Base-by-base conservation (phyloP, 2,888 invertebrate species). In the Watsonalla cultraria region DNA sequence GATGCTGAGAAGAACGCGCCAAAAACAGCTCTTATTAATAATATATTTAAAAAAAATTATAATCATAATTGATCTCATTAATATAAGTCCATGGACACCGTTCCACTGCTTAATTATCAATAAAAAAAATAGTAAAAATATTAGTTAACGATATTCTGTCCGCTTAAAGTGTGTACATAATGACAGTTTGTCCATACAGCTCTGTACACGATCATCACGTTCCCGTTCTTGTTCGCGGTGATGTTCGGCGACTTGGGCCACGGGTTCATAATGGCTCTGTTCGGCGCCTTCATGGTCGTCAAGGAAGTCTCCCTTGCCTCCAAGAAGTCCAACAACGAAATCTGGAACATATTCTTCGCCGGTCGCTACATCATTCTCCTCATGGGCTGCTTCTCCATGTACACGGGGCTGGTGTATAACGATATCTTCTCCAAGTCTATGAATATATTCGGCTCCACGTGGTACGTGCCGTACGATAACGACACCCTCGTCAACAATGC, bases 301-400 rank as follows among this genome's bases (percentile, higher is more conserved):
- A 93, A 92, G 59, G 98, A 99, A 81, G 95, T 95, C 58, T 92
- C 94, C 53, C 89, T 98, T 52, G 79, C 90, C n/a, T 92, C 92
- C 6, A 93, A 94, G 74, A 95, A 95, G 66, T 91, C 93, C 9
- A 92, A 85, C 72, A 95, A 93, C 78, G 96, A 98, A 94, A 99
- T 99, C 69, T 98, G 98, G 96, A 97, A 96, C 83, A 99, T 98
- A 52, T 98, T 99, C 92, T 99, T 99, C 85, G 97, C 97, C 58
- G 99, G 99, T 53, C 96, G 99, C 47, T 99, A 99, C 88, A 97
- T 99, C 58, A 97, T 99, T 51, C 93, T 99, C 46, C 92, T 99
- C 66, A 99, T 99, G 99, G 99, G 99, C 6, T 83, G 95, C 13
- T 99, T 99, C 88, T 99, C 99, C 0, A 97, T 99, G 92, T 99